These are phyloP conservation scores for Thunnus maccoyii DNA, from an alignment of 2,113 vertebrate genomes.

Conservation along the genomic window DNA sequence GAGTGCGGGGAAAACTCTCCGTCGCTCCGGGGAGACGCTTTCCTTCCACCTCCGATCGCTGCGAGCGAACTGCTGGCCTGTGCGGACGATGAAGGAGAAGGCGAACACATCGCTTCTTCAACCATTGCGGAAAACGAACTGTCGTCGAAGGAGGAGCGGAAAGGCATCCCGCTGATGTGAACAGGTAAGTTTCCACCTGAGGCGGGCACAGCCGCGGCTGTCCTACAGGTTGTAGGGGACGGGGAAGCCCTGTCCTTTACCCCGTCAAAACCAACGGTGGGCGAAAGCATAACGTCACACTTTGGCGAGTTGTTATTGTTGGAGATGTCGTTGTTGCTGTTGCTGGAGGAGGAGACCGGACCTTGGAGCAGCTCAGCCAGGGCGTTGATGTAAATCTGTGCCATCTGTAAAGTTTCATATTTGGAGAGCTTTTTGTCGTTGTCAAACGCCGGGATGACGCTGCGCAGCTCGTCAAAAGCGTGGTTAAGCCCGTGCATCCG, in stretches of 20 bases:
- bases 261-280: conserved; percentile 68
- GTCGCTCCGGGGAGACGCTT: conserved; percentile 94
- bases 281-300: conserved; percentile 65
- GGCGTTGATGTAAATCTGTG: conserved; percentile 98
- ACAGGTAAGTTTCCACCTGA: conserved; percentile 80
- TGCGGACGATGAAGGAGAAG: conserved; percentile 54
- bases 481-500: conserved; percentile 97
- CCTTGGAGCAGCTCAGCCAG: conserved; percentile 92
- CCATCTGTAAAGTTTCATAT: conserved; percentile 98
- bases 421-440: conserved; percentile 99
- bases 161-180: conserved; percentile 86
- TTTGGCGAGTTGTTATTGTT: conserved; percentile 69
- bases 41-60: conserved; percentile 82
- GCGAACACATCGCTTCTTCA: conserved; percentile 81
- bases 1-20: conserved; percentile 97
- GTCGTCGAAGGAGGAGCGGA: conserved; percentile 85
- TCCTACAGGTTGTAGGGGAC: conserved; percentile 68
- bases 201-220: conserved; percentile 36
- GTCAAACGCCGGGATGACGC: conserved; percentile 96
- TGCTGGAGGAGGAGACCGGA: conserved; percentile 55
- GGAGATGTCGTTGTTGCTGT: conserved; percentile 17
- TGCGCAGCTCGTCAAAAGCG: conserved; percentile 96
- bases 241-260: conserved; percentile 62
- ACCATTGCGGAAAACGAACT: conserved; percentile 84
- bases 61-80: conserved; percentile 76